phyloP scores from a whole-genome alignment of 2,888 invertebrate genomes.

The Polyommatus iphigenia region DNA sequence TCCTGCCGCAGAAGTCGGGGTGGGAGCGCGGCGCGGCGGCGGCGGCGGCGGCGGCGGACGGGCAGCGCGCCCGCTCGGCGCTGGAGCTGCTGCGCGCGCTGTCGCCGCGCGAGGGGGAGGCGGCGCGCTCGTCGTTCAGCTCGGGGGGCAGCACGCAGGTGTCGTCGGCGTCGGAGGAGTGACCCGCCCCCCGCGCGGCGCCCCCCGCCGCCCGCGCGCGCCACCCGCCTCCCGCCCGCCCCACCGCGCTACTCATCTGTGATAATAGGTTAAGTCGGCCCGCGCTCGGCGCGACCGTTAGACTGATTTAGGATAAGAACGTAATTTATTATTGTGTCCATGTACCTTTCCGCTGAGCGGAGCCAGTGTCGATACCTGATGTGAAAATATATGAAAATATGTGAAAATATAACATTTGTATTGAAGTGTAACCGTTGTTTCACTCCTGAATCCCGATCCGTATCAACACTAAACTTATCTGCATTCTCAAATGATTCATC shows the following conservation, averaged over 20 bases:
- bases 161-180: constrained; percentile 82
- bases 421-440: constrained; percentile 55
- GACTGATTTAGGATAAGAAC: constrained; percentile 76
- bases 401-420: constrained; percentile 63
- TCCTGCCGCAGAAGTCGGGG: constrained; percentile 58
- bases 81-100: constrained; percentile 68
- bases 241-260: constrained; percentile 80
- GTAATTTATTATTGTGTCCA: constrained; percentile 75
- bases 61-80: constrained; percentile 70
- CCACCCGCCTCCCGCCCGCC: constrained; percentile 67
- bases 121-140: constrained; percentile 77
- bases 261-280: constrained; percentile 76
- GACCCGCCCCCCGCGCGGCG: constrained; percentile 61
- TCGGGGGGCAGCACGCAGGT: constrained; percentile 83
- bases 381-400: constrained; percentile 55
- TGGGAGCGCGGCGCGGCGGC: constrained; percentile 77
- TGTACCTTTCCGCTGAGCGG: constrained; percentile 80
- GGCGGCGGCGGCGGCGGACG: constrained; percentile 77
- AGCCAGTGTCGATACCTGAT: constrained; percentile 72
- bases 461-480: neutral
- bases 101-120: constrained; percentile 65
- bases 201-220: constrained; percentile 62
- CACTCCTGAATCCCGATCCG: constrained; percentile 1
- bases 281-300: constrained; percentile 76
- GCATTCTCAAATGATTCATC: neutral